Percentiles rank a stretch among this genome's conserved stretches.
phyloP scores from a whole-genome alignment of 2,113 vertebrate genomes.

The Xiphophorus hellerii region DNA sequence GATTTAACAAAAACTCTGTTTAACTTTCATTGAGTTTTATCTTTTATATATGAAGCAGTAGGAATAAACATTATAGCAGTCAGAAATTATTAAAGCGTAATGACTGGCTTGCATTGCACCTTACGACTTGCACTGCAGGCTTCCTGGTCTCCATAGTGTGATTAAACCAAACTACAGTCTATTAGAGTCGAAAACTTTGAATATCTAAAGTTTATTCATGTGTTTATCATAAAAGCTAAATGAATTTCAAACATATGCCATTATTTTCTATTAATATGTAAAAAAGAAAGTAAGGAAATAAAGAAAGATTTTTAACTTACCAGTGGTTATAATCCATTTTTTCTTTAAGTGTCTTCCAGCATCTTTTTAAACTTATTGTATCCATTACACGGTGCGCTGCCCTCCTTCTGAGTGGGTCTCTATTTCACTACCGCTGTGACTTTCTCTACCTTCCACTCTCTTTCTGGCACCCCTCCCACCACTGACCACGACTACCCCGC shows the following conservation, averaged over 20 bases:
- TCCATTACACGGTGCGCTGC: constrained; percentile 37
- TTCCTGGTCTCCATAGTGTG: constrained; percentile 9
- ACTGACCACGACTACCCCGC: constrained; percentile 42
- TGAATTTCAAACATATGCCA: background rate
- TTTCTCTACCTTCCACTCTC: constrained; percentile 63
- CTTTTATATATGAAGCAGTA: constrained; percentile 8
- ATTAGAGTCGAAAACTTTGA: background rate
- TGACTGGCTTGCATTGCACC: constrained; percentile 66
- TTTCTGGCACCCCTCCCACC: constrained; percentile 57
- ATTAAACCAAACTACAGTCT: constrained; percentile 4
- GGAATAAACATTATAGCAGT: constrained; percentile 64
- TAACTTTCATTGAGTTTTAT: background rate
- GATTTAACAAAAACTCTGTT: constrained; percentile 26
- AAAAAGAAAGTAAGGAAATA: background rate
- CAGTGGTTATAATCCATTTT: constrained; percentile 25
- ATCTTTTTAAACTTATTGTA: constrained; percentile 21
- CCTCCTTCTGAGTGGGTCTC: constrained; percentile 51
- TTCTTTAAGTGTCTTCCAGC: constrained; percentile 18
- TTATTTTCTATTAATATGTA: background rate
- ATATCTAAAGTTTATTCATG: background rate
- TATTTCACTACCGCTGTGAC: constrained; percentile 59
- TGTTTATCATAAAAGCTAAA: background rate
- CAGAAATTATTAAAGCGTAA: constrained; percentile 77
- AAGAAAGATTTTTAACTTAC: constrained; percentile 50
- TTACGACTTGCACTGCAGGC: constrained; percentile 59